These are phyloP conservation scores for Dendrocopos noguchii DNA, from an alignment of 2,113 vertebrate species.

Conservation along the genomic window DNA sequence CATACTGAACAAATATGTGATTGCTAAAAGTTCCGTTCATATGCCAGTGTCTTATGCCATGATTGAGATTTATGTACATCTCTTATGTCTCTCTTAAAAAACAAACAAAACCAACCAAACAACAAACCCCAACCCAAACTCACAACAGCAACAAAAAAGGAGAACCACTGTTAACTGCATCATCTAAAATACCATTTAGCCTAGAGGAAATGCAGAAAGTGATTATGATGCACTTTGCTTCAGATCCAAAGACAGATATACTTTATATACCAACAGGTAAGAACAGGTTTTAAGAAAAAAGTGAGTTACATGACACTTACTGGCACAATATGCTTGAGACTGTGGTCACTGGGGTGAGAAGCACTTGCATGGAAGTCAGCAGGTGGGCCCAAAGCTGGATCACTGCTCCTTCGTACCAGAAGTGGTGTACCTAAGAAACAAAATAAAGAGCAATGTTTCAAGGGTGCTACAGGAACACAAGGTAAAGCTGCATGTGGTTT, in stretches of 20 bases:
- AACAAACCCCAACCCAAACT: too few relatives aligned
- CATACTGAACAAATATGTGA: background rate
- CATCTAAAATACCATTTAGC: background rate
- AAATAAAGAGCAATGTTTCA: constrained; percentile 37
- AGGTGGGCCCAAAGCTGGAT: constrained; percentile 82
- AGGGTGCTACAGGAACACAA: background rate
- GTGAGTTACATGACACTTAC: constrained; percentile 72
- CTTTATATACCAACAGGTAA: background rate
- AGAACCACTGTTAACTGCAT: background rate
- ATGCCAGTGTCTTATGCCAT: background rate
- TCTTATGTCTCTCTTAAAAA: too few relatives aligned
- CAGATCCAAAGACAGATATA: background rate
- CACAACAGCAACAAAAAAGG: too few relatives aligned
- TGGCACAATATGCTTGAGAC: constrained; percentile 65
- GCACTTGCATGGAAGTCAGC: constrained; percentile 75
- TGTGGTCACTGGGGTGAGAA: constrained; percentile 71
- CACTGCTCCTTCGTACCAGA: constrained; percentile 94
- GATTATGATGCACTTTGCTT: background rate
- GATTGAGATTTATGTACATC: background rate
- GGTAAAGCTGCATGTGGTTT: background rate
- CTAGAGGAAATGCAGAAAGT: background rate
- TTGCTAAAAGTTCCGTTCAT: background rate
- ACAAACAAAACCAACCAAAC: too few relatives aligned
- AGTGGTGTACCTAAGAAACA: constrained; percentile 87
- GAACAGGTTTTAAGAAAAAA: background rate